A percentile compares a stretch with the other conserved stretches of the same genome.
These are phyloP conservation scores for Semnopithecus entellus DNA, from an alignment of 2,113 vertebrate species.

Conservation along the genomic window DNA sequence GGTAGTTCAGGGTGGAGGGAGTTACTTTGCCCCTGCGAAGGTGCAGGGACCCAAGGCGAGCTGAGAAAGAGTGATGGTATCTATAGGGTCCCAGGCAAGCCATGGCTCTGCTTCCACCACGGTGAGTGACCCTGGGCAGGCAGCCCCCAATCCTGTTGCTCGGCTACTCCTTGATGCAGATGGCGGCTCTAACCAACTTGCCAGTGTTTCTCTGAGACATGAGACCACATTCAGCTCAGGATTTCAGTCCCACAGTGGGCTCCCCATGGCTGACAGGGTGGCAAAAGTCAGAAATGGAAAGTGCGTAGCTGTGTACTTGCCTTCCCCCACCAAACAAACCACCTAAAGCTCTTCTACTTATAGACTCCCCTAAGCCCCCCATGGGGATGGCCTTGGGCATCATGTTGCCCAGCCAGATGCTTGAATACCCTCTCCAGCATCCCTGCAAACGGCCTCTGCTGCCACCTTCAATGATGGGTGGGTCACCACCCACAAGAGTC, in stretches of 20 bases:
- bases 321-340: background rate
- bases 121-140: background rate
- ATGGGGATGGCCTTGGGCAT: background rate
- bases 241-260: accelerated
- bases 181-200: background rate
- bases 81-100: background rate
- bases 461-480: background rate
- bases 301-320: accelerated
- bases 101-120: background rate
- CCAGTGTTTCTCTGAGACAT: background rate
- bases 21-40: background rate
- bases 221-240: background rate
- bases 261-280: background rate
- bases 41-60: background rate
- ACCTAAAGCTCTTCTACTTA: background rate
- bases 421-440: background rate
- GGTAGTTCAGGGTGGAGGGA: background rate
- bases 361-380: background rate
- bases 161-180: background rate
- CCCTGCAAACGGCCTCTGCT: background rate
- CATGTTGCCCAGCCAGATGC: background rate
- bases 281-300: background rate
- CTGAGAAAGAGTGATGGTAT: background rate
- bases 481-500: background rate
- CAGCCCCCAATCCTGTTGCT: accelerated